Base-by-base conservation (phyloP, 1,140 invertebrate species). In the Papilio dardanus region DNA sequence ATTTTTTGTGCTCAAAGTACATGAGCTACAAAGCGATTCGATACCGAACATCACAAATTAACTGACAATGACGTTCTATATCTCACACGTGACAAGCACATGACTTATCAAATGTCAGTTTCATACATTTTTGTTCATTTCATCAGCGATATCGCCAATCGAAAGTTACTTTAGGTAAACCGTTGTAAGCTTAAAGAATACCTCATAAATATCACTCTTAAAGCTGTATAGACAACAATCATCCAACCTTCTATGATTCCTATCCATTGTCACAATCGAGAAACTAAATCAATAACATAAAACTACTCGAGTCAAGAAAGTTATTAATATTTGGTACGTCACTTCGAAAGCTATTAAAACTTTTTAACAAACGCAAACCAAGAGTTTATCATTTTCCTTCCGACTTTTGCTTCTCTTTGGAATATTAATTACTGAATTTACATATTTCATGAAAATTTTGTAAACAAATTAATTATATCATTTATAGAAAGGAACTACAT, bases 271-370 rank as follows among this genome's bases (percentile, higher is more conserved):
- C 6, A 5, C 19, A n/a, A 50, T 50, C 21, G 21, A 7, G 19
- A 54, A 58, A 12, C 21, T 12, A 28, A 3, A 24, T 58, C 54
- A 28, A 12, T 58, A 54, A 54, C 46, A 12, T 28, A 58, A 2
- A 58, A 28, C 21, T 24, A 12, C 21, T 24, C 28, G 8, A 58
- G 7, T 10, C 6, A 58, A 58, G 8, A 46, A 46, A 16, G n/a
- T 6, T 50, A 19, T 28, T 1, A 58, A 28, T 10, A 54, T 58
- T 58, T 28, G 4, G 40, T 19, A 54, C 50, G 21, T 58, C 54
- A 14, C 21, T 58, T 58, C 6, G n/a, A 58, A 58, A 58, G 54
- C 54, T 58, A 58, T 58, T 58, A 58, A 58, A 58, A 58, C 54
- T 58, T 58, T 58, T 58, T 58, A 58, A 28, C 21, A 58, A 58